These are phyloP conservation scores for Scaptomyza cyrtandrae DNA, from an alignment of 2,888 invertebrate species.

Conservation along the genomic window DNA sequence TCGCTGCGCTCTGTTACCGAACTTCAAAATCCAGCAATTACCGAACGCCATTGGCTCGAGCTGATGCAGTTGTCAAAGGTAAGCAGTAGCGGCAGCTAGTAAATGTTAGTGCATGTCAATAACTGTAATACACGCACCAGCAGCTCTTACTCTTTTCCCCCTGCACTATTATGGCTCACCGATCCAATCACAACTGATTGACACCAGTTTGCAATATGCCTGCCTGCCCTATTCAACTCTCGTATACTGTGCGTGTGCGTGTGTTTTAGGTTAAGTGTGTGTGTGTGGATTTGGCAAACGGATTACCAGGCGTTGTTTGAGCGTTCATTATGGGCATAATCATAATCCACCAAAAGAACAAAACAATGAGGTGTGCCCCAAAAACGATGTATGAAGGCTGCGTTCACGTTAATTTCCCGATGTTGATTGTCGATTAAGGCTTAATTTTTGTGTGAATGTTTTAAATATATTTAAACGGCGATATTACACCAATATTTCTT, in stretches of 20 bases:
- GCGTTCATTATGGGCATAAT: background rate
- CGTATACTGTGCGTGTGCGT: background rate
- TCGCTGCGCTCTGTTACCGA: constrained; percentile 96
- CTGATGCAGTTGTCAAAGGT: constrained; percentile 97
- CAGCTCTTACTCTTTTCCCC: background rate
- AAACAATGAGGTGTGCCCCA: background rate
- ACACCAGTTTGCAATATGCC: constrained; percentile 11
- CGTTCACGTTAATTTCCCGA: too few relatives aligned
- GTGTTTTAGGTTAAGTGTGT: constrained; percentile 2
- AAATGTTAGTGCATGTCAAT: constrained; percentile 28
- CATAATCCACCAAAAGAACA: constrained; percentile 1
- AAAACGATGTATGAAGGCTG: too few relatives aligned
- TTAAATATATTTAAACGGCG: background rate
- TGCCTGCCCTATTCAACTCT: constrained; percentile 7
- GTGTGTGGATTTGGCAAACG: constrained; percentile 43
- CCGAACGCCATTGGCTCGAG: constrained; percentile 97
- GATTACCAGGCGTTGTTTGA: constrained; percentile 30
- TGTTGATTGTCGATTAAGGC: background rate
- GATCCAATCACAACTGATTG: constrained; percentile 52
- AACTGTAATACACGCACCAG: background rate
- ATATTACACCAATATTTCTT: background rate
- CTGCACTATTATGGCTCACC: constrained; percentile 2
- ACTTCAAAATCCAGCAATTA: constrained; percentile 96
- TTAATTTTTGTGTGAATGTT: background rate
- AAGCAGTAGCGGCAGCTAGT: constrained; percentile 45